Evolutionary conservation across 2,888 invertebrate species (phyloP).

Genomic region (Gerris lacustris): DNA sequence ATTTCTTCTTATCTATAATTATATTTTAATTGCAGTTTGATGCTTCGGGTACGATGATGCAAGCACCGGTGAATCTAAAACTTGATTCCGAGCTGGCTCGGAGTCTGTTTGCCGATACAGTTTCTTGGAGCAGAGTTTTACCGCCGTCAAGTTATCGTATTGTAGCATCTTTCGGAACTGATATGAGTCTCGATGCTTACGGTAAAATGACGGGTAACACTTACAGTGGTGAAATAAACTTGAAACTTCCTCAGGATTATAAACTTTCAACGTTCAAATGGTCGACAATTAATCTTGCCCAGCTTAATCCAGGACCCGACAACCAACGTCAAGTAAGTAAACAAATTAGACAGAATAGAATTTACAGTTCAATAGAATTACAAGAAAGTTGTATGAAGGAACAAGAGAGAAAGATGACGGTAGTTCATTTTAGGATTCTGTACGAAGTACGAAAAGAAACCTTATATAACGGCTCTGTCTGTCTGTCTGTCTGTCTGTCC

Average conservation of each 20-base stretch:
- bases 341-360: background rate
- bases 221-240: conserved; percentile 23
- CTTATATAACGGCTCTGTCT: too few species aligned
- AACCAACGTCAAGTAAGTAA: background rate
- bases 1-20: background rate
- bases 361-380: too few species aligned
- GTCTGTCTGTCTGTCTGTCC: too few species aligned
- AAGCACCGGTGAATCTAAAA: conserved; percentile 23
- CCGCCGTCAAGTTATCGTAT: conserved; percentile 24
- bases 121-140: conserved; percentile 36
- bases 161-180: conserved; percentile 20
- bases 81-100: conserved; percentile 27
- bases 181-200: conserved; percentile 20
- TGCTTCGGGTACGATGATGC: conserved; percentile 24
- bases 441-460: too few species aligned
- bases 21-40: conserved; percentile 21
- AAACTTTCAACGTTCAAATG: conserved; percentile 24
- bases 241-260: conserved; percentile 23
- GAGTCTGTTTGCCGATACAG: conserved; percentile 29
- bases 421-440: too few species aligned
- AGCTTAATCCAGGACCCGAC: background rate
- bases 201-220: conserved; percentile 25
- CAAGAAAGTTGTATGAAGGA: too few species aligned
- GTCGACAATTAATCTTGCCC: conserved; percentile 22
- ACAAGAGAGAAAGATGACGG: too few species aligned